These are phyloP conservation scores for Corynorhinus townsendii DNA, from an alignment of 2,113 vertebrate species.

Conservation along the genomic window DNA sequence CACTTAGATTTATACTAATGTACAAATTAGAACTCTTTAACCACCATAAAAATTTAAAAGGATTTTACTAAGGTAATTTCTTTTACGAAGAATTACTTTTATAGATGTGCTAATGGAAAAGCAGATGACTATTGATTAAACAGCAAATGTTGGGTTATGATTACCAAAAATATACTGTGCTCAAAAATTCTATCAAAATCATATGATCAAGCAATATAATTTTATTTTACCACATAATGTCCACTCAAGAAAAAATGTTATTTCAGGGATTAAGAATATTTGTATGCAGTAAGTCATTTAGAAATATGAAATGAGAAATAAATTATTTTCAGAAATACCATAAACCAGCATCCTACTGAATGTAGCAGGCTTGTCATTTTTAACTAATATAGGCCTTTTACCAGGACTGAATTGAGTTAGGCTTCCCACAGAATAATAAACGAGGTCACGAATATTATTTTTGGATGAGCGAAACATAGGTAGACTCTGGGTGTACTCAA, in stretches of 20 bases:
- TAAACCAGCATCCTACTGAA: background rate
- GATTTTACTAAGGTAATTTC: background rate
- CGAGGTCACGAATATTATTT: background rate
- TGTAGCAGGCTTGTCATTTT: background rate
- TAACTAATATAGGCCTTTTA: background rate
- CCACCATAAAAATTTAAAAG: background rate
- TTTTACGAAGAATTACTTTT: background rate
- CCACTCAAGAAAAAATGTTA: background rate
- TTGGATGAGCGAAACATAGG: background rate
- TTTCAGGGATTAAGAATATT: background rate
- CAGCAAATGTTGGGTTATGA: background rate
- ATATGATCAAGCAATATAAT: background rate
- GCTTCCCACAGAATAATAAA: background rate
- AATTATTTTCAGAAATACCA: background rate
- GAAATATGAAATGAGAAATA: background rate
- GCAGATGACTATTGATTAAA: background rate
- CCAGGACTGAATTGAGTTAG: background rate
- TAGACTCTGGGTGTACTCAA: background rate
- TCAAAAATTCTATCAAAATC: background rate
- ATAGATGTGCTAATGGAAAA: background rate
- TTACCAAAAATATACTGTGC: background rate
- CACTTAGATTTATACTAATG: background rate
- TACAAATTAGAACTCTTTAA: background rate
- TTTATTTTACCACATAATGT: background rate
- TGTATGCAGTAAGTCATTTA: background rate